Evolutionary conservation across 1,140 invertebrate genomes (phyloP), one percentile per base, ranked within the genome.

Genomic region (Hestina assimilis): DNA sequence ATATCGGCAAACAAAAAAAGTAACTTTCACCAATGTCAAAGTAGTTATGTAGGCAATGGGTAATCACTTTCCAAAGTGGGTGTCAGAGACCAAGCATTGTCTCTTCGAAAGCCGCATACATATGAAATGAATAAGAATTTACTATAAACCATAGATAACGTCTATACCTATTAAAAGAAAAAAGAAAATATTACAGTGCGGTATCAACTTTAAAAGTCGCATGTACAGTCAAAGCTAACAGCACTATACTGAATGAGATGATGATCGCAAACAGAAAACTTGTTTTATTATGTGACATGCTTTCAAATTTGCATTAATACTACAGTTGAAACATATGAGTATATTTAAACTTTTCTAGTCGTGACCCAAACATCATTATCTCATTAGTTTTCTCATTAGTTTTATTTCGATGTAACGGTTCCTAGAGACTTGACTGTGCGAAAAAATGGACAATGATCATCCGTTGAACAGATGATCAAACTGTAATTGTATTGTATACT

Each of bases 71-170:
- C 72, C 71, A 79, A 63, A 62, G 72, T 72, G 66, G 76, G 71
- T 75, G 76, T 75, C 72, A 61, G 55, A 66, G 62, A 47, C 43
- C 58, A 63, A 45, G 60, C 69, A 83, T 84, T 86, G 81, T 86
- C 78, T 72, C 62, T 70, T 69, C 74, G 73, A 84, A 79, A 83
- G 77, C 66, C 64, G 69, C 72, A 73, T 74, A 74, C 71, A 68
- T 17, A 19, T 17, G 15, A 38, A 38, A 38, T 38, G 19, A 17
- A 15, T 35, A 35, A 15, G 31, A 35, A 35, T 35, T 15, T 15
- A 15, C 5, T 33, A 38, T 19, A n/a, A 8, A 19, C 1, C 6
- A 15, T n/a, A 7, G n/a, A n/a, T n/a, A n/a, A n/a, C n/a, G n/a
- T n/a, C n/a, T n/a, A n/a, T n/a, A n/a, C n/a, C n/a, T n/a, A n/a